These are phyloP conservation scores for Antrozous pallidus DNA, from an alignment of 2,797 vertebrate species.

Conservation along the genomic window DNA sequence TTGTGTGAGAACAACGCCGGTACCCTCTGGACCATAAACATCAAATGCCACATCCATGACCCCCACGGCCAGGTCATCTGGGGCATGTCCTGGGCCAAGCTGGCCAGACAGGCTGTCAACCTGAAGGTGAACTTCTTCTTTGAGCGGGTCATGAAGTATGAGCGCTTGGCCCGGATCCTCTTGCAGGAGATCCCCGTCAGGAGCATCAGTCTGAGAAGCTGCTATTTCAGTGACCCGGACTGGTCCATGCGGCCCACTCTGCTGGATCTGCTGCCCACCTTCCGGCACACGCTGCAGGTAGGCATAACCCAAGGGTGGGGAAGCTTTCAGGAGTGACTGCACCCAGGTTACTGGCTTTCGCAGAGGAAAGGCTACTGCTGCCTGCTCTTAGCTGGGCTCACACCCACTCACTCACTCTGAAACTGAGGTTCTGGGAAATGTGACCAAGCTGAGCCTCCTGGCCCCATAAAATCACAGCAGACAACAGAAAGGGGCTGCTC, in stretches of 20 bases:
- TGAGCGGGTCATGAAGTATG: conserved; percentile 78
- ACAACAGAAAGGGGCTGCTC: background rate
- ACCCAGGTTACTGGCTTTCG: background rate
- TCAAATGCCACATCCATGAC: conserved; percentile 82
- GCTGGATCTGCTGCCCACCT: conserved; percentile 80
- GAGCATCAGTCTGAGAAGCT: conserved; percentile 80
- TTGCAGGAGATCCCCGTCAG: conserved; percentile 82
- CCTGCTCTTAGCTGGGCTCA: background rate
- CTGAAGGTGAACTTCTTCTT: conserved; percentile 82
- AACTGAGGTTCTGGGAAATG: background rate
- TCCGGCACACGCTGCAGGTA: conserved; percentile 82
- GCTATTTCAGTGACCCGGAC: conserved; percentile 77
- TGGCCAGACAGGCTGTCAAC: conserved; percentile 76
- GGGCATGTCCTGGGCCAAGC: conserved; percentile 81
- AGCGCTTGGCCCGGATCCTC: conserved; percentile 81
- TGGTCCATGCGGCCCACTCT: conserved; percentile 81
- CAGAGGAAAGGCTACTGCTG: background rate
- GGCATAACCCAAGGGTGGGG: background rate
- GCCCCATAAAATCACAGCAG: background rate
- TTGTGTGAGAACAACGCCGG: conserved; percentile 68
- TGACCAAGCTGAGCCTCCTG: background rate
- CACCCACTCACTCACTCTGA: background rate
- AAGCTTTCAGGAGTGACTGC: background rate
- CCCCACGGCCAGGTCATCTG: conserved; percentile 80
- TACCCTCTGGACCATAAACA: conserved; percentile 78